phyloP scores from a whole-genome alignment of 1,140 invertebrate species.

The Coptotermes formosanus region DNA sequence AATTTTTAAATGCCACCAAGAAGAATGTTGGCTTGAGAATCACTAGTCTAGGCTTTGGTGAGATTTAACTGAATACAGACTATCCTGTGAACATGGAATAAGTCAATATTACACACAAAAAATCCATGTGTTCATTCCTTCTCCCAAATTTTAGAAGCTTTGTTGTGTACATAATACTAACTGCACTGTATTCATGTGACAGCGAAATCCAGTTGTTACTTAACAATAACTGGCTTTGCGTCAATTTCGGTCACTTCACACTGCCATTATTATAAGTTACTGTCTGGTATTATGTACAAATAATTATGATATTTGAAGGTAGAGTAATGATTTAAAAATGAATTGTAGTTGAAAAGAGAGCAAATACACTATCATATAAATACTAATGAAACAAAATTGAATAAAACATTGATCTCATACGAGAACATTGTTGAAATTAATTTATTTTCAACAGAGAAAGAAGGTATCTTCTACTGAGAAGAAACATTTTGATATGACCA shows the following conservation, averaged over 20 bases:
- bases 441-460: neutral
- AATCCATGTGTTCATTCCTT: neutral
- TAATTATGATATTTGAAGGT: neutral
- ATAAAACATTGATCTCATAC: neutral
- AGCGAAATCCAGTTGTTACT: neutral
- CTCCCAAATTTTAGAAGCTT: neutral
- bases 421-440: neutral
- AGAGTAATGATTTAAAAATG: neutral
- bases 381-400: neutral
- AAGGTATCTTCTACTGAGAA: neutral
- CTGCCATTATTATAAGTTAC: neutral
- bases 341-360: neutral
- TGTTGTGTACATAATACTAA: neutral
- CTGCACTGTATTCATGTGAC: neutral
- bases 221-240: neutral
- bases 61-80: too few species aligned
- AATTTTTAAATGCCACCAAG: too few species aligned
- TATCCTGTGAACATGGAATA: neutral
- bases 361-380: neutral
- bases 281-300: neutral
- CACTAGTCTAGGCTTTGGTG: too few species aligned
- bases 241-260: conserved; percentile 12
- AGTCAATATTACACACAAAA: neutral
- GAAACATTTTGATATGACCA: too few species aligned
- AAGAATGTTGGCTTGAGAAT: too few species aligned